A percentile compares a stretch with the other conserved stretches of the same genome.
Conservation (phyloP, 2,113 vertebrate species). For the Oreochromis niloticus region DNA sequence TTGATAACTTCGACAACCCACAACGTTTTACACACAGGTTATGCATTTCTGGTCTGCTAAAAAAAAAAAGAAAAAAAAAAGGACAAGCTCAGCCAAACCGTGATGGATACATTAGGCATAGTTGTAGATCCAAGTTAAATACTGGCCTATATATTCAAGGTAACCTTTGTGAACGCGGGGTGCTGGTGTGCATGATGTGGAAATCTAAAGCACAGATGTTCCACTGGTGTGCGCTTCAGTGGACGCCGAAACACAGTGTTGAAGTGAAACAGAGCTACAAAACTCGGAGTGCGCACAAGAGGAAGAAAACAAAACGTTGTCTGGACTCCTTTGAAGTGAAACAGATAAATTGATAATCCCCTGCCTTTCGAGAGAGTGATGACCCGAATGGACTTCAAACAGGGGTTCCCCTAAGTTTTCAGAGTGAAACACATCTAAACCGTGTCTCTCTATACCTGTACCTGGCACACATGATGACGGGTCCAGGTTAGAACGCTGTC, state of each 20-base stretch:
- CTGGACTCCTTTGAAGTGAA: neutral
- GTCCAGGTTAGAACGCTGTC: neutral
- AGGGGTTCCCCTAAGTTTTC: neutral
- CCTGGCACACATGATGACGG: neutral
- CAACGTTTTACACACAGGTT: constrained; percentile 80
- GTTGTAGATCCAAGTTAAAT: constrained; percentile 13
- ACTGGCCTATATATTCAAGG: neutral
- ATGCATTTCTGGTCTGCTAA: constrained; percentile 61
- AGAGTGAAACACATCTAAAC: neutral
- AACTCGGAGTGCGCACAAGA: neutral
- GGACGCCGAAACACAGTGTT: neutral
- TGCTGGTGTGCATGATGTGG: constrained; percentile 21
- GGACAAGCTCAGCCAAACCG: neutral
- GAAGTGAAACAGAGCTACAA: neutral
- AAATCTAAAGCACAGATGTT: constrained; percentile 53
- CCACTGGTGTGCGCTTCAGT: neutral
- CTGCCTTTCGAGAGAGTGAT: neutral
- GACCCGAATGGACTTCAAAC: neutral
- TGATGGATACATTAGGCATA: constrained; percentile 23
- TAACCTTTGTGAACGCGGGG: neutral
- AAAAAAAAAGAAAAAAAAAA: neutral
- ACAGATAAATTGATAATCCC: neutral
- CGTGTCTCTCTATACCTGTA: neutral
- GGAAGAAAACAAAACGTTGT: neutral
- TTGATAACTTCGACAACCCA: constrained; percentile 97